Conservation (phyloP, 2,113 vertebrate genomes). For the Dicerorhinus sumatrensis region DNA sequence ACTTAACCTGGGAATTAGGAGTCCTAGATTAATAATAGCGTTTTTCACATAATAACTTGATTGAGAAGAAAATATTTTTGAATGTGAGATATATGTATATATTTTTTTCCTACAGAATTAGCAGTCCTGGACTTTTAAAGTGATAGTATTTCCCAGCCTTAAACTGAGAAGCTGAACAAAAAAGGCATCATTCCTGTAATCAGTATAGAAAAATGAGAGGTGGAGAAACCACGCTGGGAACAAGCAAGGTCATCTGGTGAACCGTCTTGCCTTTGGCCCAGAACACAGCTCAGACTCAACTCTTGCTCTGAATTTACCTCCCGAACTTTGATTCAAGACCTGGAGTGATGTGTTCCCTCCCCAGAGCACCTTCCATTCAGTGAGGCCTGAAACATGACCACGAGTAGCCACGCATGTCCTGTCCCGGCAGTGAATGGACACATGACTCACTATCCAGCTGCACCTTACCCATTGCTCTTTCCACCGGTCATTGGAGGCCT, state of each 20-base stretch:
- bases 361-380: constrained; percentile 31
- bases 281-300: background rate
- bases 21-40: background rate
- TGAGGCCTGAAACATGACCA: constrained; percentile 92
- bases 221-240: constrained; percentile 56
- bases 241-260: constrained; percentile 65
- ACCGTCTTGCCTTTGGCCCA: background rate
- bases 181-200: background rate
- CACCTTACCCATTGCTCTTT: constrained; percentile 94
- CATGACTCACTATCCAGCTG: constrained; percentile 94
- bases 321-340: constrained; percentile 24
- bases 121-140: constrained; percentile 16
- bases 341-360: constrained; percentile 80
- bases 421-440: constrained; percentile 92
- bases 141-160: background rate
- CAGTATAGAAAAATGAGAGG: constrained; percentile 64
- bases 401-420: constrained; percentile 90
- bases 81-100: background rate
- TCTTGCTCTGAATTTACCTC: constrained; percentile 23
- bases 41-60: background rate
- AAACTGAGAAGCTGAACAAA: background rate
- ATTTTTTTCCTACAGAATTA: constrained; percentile 60
- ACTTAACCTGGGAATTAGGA: background rate
- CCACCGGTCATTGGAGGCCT: constrained; percentile 95
- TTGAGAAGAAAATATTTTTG: background rate